Evolutionary conservation across 2,797 vertebrate species (phyloP), one percentile per base, ranked within the genome.

Genomic region (Euthynnus affinis): DNA sequence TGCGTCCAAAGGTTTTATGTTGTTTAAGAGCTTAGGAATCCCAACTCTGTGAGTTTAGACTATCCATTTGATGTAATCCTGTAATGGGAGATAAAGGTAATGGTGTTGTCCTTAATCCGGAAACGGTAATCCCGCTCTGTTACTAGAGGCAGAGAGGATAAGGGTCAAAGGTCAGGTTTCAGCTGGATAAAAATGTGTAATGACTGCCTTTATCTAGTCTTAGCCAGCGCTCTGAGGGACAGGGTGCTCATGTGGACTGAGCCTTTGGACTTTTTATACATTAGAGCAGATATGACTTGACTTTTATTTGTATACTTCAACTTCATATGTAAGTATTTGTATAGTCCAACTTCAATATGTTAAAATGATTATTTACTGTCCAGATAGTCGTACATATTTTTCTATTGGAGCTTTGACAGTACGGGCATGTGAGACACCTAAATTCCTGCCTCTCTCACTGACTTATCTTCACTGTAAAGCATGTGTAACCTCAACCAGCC

Each of bases 41-140:
- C 29, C 22, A 53, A 57, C 72, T 72, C 61, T 77, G 23, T 25
- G 53, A 65, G 29, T 72, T 74, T 66, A 51, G 8, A 55, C 46
- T 71, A 64, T 77, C 68, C 42, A 49, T 78, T 72, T 84, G 80
- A 86, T 86, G 68, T 86, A 87, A 90, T 89, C 87, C 76, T 75
- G 55, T 84, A 71, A 86, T 40, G 37, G 58, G 46, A 81, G 80
- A 79, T 77, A 49, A 74, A 71, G 68, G 53, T 84, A 79, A 84
- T 80, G 73, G 40, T 76, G 46, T 85, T 80, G 59, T 84, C 44
- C 57, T 68, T 85, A 89, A 89, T 90, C 81, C 82, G 76, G 76
- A 57, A 53, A 40, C 23, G 5, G 44, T 86, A 80, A 86, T 89
- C 71, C 56, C 48, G 56, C 74, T 71, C 52, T 80, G 62, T 60